Percentiles rank a stretch among this genome's conserved stretches.
Evolutionary conservation across 2,797 vertebrate genomes (phyloP).

Genomic region (Myiotriccus ornatus): DNA sequence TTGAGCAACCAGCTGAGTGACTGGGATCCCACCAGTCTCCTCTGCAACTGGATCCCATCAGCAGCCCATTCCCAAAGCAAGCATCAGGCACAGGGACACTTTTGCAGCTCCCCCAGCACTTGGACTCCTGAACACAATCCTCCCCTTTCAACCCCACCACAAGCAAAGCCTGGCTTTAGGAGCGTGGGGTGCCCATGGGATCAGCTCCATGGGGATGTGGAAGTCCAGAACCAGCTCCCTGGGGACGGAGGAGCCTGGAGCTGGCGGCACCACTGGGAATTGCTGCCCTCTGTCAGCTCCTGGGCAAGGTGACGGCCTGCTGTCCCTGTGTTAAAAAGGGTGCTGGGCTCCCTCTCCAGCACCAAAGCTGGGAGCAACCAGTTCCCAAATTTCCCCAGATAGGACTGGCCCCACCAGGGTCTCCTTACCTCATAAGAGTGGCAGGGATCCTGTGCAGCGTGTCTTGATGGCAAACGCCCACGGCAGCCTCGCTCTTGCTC

Average conservation of each 20-base stretch:
- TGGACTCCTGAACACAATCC: fast-evolving
- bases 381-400: background rate
- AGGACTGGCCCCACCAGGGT: fast-evolving
- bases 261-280: fast-evolving
- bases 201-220: background rate
- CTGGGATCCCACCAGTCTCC: too few relatives aligned
- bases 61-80: background rate
- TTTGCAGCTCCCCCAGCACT: background rate
- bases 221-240: background rate
- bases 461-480: background rate
- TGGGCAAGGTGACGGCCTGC: background rate
- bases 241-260: background rate
- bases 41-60: background rate
- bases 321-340: background rate
- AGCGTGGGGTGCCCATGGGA: fast-evolving
- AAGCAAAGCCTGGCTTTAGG: background rate
- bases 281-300: background rate
- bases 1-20: background rate
- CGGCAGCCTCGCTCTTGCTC: background rate
- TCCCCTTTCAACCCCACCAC: background rate
- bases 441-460: background rate
- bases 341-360: background rate
- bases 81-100: background rate
- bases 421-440: conserved; percentile 46
- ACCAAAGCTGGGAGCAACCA: background rate